Percentiles rank a stretch among this genome's conserved stretches.
phyloP scores from a whole-genome alignment of 2,113 vertebrate genomes.

The Lota lota region DNA sequence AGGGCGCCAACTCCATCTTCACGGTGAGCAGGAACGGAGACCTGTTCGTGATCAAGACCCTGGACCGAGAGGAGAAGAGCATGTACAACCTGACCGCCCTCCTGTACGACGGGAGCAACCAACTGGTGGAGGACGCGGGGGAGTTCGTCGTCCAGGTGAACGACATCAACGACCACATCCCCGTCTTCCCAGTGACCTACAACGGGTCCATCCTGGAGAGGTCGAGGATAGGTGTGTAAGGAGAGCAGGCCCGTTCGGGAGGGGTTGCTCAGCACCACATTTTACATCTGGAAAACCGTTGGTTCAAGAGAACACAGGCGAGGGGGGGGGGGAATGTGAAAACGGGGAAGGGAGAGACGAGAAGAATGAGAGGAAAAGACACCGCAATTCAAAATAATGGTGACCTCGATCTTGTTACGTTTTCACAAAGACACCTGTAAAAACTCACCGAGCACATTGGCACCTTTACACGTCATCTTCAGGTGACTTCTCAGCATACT shows the following conservation, averaged over 20 bases:
- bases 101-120: constrained; percentile 71
- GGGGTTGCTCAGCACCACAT: too few species aligned
- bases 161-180: constrained; percentile 89
- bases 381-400: not conserved
- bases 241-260: too few species aligned
- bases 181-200: constrained; percentile 75
- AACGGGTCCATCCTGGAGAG: constrained; percentile 85
- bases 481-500: too few species aligned
- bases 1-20: constrained; percentile 81
- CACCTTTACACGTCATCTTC: too few species aligned
- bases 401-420: too few species aligned
- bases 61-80: constrained; percentile 86
- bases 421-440: too few species aligned
- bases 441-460: too few species aligned
- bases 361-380: not conserved
- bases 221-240: constrained; percentile 73
- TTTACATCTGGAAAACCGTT: too few species aligned
- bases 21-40: constrained; percentile 78
- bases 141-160: constrained; percentile 82
- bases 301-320: too few species aligned
- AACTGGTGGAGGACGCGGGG: constrained; percentile 74
- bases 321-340: not conserved
- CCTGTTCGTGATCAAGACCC: constrained; percentile 73
- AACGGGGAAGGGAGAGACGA: not conserved
- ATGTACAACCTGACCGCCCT: constrained; percentile 78